Evolutionary conservation across 2,888 invertebrate species (phyloP), one percentile per base, ranked within the genome.

Genomic region (Brachynemurus nebulosus): DNA sequence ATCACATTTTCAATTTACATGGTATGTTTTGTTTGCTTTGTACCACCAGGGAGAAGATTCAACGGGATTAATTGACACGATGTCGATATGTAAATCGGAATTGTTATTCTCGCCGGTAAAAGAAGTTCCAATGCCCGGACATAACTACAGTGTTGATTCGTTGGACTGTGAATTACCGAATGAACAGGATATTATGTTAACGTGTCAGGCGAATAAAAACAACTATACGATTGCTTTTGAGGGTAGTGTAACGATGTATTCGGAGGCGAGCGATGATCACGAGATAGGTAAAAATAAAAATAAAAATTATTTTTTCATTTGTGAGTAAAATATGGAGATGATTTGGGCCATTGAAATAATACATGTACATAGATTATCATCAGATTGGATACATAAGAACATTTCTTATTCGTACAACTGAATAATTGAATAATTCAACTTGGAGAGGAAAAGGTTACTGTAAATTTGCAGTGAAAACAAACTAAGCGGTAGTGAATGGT

Each of bases 181-280:
- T 49, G 81, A 83, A 61, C 81, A 83, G 57, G 88, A 89, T 58
- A 83, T 90, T 60, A 80, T 91, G 64, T 74, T 90, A 52, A 91
- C 90, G 50, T 92, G 91, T 64, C 85, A 86, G 66, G 84, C 88
- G 49, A 89, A 90, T 64, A 90, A 91, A 69, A 86, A 90, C 66
- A 92, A 92, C 69, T 92, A 92, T 63, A 92, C 91, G 51, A 90
- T 92, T 58, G 91, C 91, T 53, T 92, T 92, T 58, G 90, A 91
- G 69, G 91, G 89, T 58, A 86, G 86, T 57, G 72, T 80, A 55
- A 80, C 83, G 52, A 79, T 82, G 70, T 86, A 83, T 64, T 86
- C 86, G 43, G 88, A 88, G 66, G 86, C 83, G 61, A 84, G 82
- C 60, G 83, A 82, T 66, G 81, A 79, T 64, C 67, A 67, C 51